Evolutionary conservation across 2,888 invertebrate species (phyloP).

Genomic region (Pyrgus malvae): DNA sequence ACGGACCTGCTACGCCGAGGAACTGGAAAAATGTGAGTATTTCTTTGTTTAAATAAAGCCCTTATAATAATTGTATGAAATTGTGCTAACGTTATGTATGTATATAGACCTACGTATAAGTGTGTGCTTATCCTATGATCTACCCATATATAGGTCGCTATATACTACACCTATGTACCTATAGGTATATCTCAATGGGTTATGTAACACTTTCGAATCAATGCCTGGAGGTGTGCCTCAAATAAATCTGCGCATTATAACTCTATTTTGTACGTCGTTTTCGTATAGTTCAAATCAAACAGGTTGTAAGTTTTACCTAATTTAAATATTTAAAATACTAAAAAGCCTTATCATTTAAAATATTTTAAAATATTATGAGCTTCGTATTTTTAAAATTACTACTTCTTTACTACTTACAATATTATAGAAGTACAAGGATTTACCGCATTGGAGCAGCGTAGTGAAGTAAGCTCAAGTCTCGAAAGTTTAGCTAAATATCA

Average conservation of each 20-base stretch:
- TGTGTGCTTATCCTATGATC: neutral
- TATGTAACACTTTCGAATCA: constrained; percentile 30
- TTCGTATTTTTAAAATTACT: too few species aligned
- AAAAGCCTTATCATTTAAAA: too few species aligned
- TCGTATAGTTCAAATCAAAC: too few species aligned
- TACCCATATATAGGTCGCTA: constrained; percentile 17
- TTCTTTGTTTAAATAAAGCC: constrained; percentile 23
- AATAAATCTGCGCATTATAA: neutral
- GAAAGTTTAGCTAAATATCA: too few species aligned
- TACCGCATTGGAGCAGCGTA: too few species aligned
- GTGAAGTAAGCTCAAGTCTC: too few species aligned
- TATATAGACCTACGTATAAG: neutral
- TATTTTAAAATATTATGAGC: too few species aligned
- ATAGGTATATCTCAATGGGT: constrained; percentile 26
- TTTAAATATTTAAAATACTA: too few species aligned
- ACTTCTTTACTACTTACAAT: too few species aligned
- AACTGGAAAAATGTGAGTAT: constrained; percentile 74
- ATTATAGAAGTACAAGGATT: too few species aligned
- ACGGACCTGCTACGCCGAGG: constrained; percentile 69
- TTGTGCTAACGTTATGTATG: neutral
- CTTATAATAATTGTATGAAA: constrained; percentile 9
- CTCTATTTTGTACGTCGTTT: too few species aligned
- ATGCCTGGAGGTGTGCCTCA: neutral
- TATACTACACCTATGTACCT: constrained; percentile 32
- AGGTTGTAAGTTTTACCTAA: too few species aligned